phyloP scores from a whole-genome alignment of 2,888 invertebrate species.

The Rhodophaea formosa region DNA sequence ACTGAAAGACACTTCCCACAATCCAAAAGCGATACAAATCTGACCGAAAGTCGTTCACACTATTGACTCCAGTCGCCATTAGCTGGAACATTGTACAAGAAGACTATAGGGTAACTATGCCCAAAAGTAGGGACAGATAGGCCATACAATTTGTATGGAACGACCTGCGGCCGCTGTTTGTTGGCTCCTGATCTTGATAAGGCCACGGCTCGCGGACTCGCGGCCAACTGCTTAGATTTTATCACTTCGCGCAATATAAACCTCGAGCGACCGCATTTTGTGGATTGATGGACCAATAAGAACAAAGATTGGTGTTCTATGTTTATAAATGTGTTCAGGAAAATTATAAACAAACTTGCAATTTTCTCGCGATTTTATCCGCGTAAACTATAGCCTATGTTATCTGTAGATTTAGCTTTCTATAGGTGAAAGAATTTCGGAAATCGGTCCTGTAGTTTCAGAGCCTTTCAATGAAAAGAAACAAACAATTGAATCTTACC shows the following conservation, averaged over 20 bases:
- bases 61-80: conserved; percentile 67
- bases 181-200: conserved; percentile 70
- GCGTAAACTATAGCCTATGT: too few species aligned
- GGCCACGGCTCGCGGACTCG: conserved; percentile 56
- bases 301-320: conserved; percentile 53
- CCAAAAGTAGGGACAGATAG: conserved; percentile 76
- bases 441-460: too few species aligned
- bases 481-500: too few species aligned
- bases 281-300: conserved; percentile 73
- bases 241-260: conserved; percentile 62
- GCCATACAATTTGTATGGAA: conserved; percentile 79
- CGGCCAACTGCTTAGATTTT: conserved; percentile 64
- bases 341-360: too few species aligned
- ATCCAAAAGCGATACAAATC: conserved; percentile 46
- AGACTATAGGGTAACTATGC: conserved; percentile 77
- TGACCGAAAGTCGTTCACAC: conserved; percentile 48
- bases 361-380: too few species aligned
- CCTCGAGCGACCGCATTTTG: conserved; percentile 54
- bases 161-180: conserved; percentile 66
- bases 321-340: too few species aligned
- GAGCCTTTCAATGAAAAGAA: too few species aligned
- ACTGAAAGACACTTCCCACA: conserved; percentile 20
- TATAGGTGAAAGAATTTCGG: too few species aligned
- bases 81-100: conserved; percentile 67
- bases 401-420: too few species aligned